Base-by-base conservation (phyloP, 1,140 invertebrate genomes). In the Hesperophylax magnus region DNA sequence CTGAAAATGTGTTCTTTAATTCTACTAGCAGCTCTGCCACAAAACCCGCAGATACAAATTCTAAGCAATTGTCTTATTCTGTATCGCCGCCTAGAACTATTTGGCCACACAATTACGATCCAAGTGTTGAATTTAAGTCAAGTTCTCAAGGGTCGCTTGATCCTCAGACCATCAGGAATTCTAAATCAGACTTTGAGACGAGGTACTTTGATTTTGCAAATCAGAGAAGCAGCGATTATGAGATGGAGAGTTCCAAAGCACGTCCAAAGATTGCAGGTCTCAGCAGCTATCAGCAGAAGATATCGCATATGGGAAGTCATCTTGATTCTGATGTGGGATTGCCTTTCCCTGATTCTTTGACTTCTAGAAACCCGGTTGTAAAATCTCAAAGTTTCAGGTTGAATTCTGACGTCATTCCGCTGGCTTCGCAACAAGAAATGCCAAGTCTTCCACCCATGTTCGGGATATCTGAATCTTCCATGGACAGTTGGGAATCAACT, bases 341-440 rank as follows among this genome's bases (percentile, higher is more conserved):
- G 24, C 85, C 85, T 54, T 87, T 86, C 17, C 87, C 88, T 22
- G 89, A 91, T 81, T 89, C 86, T 24, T 82, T 86, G 2, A 89
- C 89, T 83, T 86, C 86, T 17, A 85, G 89, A 76, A 92, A 90
- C 84, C 90, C 91, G 22, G 90, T 93, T 53, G 90, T 92, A 20
- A 94, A 94, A 85, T 93, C 93, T 7, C 91, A 93, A 71, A 94
- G 93, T 85, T 94, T 94, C 84, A 91, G 93, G 80, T 90, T 90
- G 75, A 91, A 91, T 47, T 90, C 90, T 34, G 90, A 92, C 84
- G 86, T 86, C 14, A 86, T 87, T 34, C 88, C 88, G 1, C 87
- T 89, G 27, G 87, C 86, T 72, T 89, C 88, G 8, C 78, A 80
- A 7, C 89, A 90, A 77, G 89, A 90, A 65, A 87, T 90, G 88